Evolutionary conservation across 2,113 vertebrate species (phyloP).

Genomic region (Salvelinus sp.): DNA sequence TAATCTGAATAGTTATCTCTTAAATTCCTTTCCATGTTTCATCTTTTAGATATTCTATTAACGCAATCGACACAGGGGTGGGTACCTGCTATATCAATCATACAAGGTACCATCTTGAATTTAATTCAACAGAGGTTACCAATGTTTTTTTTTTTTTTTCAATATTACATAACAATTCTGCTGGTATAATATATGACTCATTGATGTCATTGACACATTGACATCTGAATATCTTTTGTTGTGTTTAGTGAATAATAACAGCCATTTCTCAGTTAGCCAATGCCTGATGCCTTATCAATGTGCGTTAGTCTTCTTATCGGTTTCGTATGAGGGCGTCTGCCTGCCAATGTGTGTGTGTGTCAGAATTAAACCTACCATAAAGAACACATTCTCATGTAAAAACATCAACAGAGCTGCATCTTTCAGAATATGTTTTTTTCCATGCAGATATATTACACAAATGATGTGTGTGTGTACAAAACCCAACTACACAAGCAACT

Average conservation of each 20-base stretch:
- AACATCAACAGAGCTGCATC: too few species aligned
- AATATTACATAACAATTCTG: neutral
- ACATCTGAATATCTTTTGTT: neutral
- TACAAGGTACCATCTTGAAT: too few species aligned
- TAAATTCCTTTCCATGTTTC: constrained; percentile 45
- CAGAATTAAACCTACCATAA: constrained; percentile 27
- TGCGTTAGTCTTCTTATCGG: neutral
- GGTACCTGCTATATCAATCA: too few species aligned
- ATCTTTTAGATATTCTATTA: neutral
- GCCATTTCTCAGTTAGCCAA: neutral
- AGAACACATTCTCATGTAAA: constrained; percentile 36
- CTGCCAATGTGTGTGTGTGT: constrained; percentile 2
- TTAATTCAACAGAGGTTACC: too few species aligned
- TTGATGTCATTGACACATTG: too few species aligned
- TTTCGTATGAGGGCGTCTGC: neutral
- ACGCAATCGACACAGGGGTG: too few species aligned
- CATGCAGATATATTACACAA: too few species aligned
- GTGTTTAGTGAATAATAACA: neutral
- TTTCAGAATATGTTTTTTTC: too few species aligned
- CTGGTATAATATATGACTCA: neutral
- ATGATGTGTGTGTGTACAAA: too few species aligned
- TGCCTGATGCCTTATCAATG: neutral
- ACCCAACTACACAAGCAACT: too few species aligned
- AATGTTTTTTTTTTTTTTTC: neutral
- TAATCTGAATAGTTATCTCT: neutral